These are phyloP conservation scores for Trachops cirrhosus DNA, from an alignment of 2,797 vertebrate genomes.

Conservation along the genomic window DNA sequence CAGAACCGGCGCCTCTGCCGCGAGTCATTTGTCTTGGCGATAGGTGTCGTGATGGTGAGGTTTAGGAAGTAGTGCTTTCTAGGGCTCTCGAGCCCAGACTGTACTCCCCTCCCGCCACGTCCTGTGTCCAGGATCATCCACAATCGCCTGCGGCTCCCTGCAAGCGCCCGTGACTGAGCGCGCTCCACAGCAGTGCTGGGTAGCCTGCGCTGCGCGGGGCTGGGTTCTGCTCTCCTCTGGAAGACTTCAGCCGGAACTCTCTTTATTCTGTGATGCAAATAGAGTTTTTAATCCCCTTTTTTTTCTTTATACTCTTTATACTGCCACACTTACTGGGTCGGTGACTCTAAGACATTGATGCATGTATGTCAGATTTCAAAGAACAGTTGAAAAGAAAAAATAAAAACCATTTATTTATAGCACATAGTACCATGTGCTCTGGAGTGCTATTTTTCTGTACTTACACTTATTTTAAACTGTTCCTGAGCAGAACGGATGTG, in stretches of 20 bases:
- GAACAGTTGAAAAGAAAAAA: not conserved
- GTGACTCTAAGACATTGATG: not conserved
- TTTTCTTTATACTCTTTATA: not conserved
- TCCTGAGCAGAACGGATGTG: not conserved
- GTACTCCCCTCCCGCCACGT: accelerated
- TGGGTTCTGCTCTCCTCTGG: not conserved
- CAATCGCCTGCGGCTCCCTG: not conserved
- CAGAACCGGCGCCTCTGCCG: accelerated
- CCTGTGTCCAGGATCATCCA: accelerated
- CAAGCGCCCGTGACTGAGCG: not conserved
- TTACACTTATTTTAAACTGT: not conserved
- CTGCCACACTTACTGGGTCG: not conserved
- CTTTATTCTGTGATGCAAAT: not conserved
- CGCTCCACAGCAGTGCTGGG: not conserved
- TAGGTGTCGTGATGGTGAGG: accelerated
- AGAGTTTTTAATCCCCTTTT: not conserved
- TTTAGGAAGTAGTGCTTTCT: not conserved
- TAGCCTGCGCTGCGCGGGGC: not conserved
- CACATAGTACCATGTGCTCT: not conserved
- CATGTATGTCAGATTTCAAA: not conserved
- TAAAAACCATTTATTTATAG: not conserved
- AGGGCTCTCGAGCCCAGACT: not conserved
- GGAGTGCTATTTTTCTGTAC: not conserved
- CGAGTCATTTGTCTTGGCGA: not conserved
- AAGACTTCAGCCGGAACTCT: not conserved